Conservation (phyloP, 1,140 invertebrate genomes). For the Adoxophyes honmai region DNA sequence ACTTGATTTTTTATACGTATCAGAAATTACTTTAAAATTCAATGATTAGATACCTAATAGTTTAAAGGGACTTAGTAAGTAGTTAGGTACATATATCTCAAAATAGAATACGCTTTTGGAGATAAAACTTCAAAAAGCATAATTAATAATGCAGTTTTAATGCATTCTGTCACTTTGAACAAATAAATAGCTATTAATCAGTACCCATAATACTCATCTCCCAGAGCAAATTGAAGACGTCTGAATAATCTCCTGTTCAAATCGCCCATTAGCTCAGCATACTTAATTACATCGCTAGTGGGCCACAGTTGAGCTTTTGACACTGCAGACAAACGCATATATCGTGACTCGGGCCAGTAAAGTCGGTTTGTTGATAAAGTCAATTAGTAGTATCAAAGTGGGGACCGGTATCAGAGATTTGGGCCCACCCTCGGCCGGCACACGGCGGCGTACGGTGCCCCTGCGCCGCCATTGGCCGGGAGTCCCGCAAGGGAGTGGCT, state of each 20-base stretch:
- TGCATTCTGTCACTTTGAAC: not conserved
- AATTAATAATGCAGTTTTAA: conserved; percentile 11
- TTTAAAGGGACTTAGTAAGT: too few species aligned
- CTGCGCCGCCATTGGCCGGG: conserved; percentile 54
- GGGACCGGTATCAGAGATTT: conserved; percentile 66
- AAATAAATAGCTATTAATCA: conserved; percentile 14
- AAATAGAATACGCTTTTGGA: too few species aligned
- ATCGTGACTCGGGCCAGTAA: conserved; percentile 73
- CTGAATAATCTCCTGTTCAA: conserved; percentile 35
- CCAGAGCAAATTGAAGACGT: conserved; percentile 9
- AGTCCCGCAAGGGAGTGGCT: conserved; percentile 58
- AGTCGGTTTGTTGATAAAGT: conserved; percentile 76
- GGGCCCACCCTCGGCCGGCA: conserved; percentile 56
- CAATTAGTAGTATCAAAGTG: conserved; percentile 75
- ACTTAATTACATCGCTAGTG: conserved; percentile 68
- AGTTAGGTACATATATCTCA: too few species aligned
- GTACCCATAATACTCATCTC: conserved; percentile 4
- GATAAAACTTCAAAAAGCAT: not conserved
- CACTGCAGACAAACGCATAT: conserved; percentile 70
- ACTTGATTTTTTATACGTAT: too few species aligned
- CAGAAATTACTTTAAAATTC: too few species aligned
- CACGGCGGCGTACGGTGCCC: conserved; percentile 41
- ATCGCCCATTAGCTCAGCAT: conserved; percentile 60
- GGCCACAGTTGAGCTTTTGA: conserved; percentile 71
- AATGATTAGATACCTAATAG: too few species aligned